Evolutionary conservation across 2,113 vertebrate genomes (phyloP).

Genomic region (Rhinoderma darwinii): DNA sequence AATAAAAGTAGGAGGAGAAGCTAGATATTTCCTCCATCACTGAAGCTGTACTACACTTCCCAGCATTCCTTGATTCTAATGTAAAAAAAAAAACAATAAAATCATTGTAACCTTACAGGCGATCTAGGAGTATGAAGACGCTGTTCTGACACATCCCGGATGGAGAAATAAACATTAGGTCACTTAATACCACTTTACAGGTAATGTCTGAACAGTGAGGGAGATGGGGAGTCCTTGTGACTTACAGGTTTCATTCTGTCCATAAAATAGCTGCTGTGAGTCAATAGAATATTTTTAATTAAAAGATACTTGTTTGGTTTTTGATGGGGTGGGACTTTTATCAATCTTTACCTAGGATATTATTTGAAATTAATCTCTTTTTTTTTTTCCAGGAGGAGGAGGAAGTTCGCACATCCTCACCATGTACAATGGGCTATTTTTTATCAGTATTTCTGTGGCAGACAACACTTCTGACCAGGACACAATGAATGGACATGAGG

Average conservation of each 20-base stretch:
- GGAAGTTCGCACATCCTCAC: neutral
- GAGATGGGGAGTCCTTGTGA: no score
- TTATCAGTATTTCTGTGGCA: constrained; percentile 44
- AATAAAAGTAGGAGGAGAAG: no score
- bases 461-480: constrained; percentile 33
- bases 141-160: no score
- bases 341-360: neutral
- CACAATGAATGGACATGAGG: neutral
- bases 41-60: no score
- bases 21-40: no score
- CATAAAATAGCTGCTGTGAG: no score
- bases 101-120: no score
- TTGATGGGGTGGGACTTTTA: neutral
- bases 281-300: neutral
- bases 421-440: constrained; percentile 49
- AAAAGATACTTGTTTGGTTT: neutral
- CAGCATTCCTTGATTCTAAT: no score
- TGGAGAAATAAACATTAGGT: no score
- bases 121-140: no score
- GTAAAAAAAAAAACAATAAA: no score
- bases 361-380: neutral
- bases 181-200: neutral
- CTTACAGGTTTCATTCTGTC: neutral
- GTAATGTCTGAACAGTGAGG: no score
- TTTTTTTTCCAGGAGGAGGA: neutral